Conservation (phyloP, 53 echinoderm and acorn worm genomes). For the Temnopleurus reevesii region DNA sequence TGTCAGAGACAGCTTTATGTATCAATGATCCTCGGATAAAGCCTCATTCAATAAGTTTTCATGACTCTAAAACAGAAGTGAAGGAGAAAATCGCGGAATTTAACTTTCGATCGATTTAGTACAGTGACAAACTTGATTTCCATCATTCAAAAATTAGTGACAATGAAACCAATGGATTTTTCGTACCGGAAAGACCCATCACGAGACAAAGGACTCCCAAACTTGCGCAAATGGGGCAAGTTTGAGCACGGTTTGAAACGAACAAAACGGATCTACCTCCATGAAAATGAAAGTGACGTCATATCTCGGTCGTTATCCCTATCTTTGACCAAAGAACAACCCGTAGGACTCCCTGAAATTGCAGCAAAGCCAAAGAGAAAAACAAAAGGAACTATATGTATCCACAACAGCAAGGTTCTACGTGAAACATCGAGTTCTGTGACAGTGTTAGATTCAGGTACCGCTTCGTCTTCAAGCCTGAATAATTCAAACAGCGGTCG, state of each 20-base stretch:
- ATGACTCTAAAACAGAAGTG: no score
- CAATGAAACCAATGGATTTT: constrained; percentile 5
- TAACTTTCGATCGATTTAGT: no score
- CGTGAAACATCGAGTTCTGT: background rate
- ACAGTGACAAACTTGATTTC: background rate
- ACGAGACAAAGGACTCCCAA: constrained; percentile 3
- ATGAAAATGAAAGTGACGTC: background rate
- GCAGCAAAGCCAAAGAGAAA: background rate
- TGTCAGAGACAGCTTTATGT: no score
- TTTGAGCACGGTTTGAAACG: constrained; percentile 36
- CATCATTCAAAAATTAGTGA: background rate
- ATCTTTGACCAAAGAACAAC: constrained; percentile 13
- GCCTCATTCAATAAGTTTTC: no score
- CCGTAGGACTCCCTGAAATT: constrained; percentile 22
- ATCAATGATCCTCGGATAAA: no score
- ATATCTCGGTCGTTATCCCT: background rate
- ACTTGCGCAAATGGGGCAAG: background rate
- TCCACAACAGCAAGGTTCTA: constrained; percentile 9
- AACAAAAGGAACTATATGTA: background rate
- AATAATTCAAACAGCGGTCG: background rate
- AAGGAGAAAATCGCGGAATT: no score
- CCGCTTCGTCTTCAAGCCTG: background rate
- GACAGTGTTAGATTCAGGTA: background rate
- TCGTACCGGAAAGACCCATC: background rate
- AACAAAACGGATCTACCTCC: background rate